Evolutionary conservation across 2,113 vertebrate genomes (phyloP), one percentile per base, ranked within the genome.

Genomic region (Noturus placidus): DNA sequence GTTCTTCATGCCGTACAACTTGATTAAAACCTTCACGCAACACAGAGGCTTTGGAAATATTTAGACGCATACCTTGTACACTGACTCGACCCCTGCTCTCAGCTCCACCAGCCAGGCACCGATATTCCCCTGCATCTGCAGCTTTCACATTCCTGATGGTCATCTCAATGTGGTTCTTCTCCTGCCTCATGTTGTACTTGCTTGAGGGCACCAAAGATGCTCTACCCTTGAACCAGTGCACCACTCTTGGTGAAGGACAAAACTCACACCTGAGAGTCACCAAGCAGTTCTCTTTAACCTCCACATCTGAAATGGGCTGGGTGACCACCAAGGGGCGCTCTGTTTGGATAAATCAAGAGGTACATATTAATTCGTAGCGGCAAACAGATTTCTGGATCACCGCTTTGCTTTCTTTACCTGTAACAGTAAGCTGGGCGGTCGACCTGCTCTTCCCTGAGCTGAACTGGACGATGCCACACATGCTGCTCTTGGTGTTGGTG

Each of bases 381-480:
- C 3, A 42, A 19, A 65, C 30, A 52, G 9, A n/a, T 38, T 20
- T 76, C 69, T 50, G 8, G 30, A 78, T 65, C 42, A 65, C 10
- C n/a, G 33, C 27, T 82, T 20, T 80, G 11, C 30, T 61, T n/a
- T n/a, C 35, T 82, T 93, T 93, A 98, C 98, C 98, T 92, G 95
- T 97, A 84, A 99, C 97, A 0, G 94, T 94, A 0, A 99, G 95
- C 89, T 94, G 95, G 0, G 98, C 97, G 0, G 94, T 94, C 82
- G 97, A 98, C 88, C 96, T 97, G 14, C 97, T 97, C 93, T 99
- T 99, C 82, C 98, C 98, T 0, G 97, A 96, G 1, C 95, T 96
- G 93, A 99, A 99, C 86, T 97, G 94, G 84, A 99, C 87, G 0
- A 94, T 92, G 15, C 98, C 98, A 0, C 96, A 96, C 98, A 99